These are phyloP conservation scores for Lepidocolaptes lacrymiger DNA, from an alignment of 2,797 vertebrate species.

Conservation along the genomic window DNA sequence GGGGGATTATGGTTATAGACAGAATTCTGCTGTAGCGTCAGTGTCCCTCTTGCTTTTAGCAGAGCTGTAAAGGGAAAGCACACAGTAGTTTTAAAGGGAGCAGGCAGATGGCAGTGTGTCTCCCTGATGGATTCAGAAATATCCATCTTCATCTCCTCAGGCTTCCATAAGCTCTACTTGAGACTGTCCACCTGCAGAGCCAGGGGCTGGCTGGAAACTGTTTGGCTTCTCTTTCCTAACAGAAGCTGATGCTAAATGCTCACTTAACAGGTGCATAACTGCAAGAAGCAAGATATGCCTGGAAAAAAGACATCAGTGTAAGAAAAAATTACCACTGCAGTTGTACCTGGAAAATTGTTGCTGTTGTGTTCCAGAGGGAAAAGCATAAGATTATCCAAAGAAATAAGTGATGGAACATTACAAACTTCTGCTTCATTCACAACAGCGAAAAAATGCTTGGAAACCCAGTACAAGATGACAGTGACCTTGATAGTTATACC, in stretches of 20 bases:
- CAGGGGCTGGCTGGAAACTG: not conserved
- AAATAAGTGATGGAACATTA: not conserved
- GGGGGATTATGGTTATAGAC: fast-evolving
- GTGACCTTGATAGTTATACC: not conserved
- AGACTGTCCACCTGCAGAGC: not conserved
- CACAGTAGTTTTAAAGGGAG: not conserved
- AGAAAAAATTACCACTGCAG: not conserved
- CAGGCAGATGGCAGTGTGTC: slow-evolving; percentile 61
- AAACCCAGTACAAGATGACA: not conserved
- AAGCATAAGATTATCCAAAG: not conserved
- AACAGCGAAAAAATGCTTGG: not conserved
- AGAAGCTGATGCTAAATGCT: slow-evolving; percentile 4
- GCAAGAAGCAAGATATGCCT: not conserved
- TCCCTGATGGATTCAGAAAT: slow-evolving; percentile 13
- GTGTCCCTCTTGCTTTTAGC: not conserved
- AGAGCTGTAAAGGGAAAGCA: not conserved
- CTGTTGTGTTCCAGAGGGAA: not conserved
- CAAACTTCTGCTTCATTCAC: not conserved
- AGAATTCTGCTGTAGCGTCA: not conserved
- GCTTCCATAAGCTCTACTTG: not conserved
- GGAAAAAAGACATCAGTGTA: not conserved
- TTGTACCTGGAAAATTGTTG: not conserved
- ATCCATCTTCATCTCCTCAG: not conserved
- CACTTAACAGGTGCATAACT: not conserved
- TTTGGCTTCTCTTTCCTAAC: not conserved